A percentile compares a stretch with the other conserved stretches of the same genome.
These are phyloP conservation scores for Edolisoma coerulescens DNA, from an alignment of 2,113 vertebrate species.

Conservation along the genomic window DNA sequence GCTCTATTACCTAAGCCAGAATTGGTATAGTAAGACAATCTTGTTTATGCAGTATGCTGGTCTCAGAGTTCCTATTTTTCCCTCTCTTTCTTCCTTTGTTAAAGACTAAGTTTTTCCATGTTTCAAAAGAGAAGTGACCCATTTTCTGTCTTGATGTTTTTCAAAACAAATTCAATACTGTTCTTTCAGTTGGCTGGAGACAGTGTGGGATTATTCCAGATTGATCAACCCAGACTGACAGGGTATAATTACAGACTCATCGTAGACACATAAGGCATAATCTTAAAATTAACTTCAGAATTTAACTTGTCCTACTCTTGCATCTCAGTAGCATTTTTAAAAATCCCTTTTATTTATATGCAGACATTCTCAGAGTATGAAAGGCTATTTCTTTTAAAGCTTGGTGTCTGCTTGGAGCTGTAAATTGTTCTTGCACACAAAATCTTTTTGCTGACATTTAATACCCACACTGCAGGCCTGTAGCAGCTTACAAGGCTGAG, in stretches of 20 bases:
- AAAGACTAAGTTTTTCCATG: neutral
- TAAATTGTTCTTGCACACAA: neutral
- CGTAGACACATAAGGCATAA: neutral
- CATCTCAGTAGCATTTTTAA: neutral
- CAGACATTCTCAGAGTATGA: neutral
- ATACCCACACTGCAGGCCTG: neutral
- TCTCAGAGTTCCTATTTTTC: neutral
- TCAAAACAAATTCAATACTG: neutral
- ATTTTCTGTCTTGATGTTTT: neutral
- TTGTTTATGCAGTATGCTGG: neutral
- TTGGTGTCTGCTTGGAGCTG: neutral
- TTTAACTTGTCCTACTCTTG: neutral
- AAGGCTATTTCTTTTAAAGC: neutral
- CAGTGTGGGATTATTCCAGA: neutral
- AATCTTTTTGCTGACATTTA: neutral
- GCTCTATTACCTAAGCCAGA: neutral
- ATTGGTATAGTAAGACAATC: neutral
- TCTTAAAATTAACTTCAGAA: neutral
- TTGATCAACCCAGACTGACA: neutral
- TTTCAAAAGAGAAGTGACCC: neutral
- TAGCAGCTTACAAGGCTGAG: neutral
- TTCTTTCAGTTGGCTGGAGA: neutral
- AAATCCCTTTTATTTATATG: neutral
- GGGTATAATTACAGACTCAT: neutral
- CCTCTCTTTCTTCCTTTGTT: neutral